Conservation (phyloP, 2,888 invertebrate species). For the Andrena marginata region DNA sequence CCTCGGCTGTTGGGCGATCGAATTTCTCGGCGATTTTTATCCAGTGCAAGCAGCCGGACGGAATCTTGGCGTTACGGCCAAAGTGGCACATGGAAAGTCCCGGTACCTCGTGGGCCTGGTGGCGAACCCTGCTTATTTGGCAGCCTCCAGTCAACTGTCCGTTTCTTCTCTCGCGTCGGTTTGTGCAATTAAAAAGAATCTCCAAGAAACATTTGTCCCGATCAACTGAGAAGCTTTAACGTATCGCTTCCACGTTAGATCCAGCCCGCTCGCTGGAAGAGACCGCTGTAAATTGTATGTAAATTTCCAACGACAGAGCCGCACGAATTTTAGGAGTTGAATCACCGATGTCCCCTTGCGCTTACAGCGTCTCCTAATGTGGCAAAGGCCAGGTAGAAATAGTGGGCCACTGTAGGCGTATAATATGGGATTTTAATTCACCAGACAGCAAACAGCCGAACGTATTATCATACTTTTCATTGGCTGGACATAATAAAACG, state of each 20-base stretch:
- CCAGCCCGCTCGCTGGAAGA: background rate
- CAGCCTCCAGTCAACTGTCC: background rate
- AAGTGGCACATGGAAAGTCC: conserved; percentile 4
- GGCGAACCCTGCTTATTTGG: background rate
- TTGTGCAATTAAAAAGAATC: too few species aligned
- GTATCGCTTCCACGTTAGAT: too few species aligned
- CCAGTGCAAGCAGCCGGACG: background rate
- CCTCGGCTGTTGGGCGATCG: background rate
- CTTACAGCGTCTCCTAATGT: conserved; percentile 27
- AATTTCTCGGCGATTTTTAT: conserved; percentile 1
- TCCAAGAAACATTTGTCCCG: too few species aligned
- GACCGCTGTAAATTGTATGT: background rate
- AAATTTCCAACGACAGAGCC: background rate
- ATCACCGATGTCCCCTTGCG: conserved; percentile 11
- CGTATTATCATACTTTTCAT: background rate
- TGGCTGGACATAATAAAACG: background rate
- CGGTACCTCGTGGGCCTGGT: background rate
- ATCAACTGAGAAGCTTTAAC: too few species aligned
- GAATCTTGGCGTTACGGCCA: background rate
- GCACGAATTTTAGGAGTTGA: conserved; percentile 10
- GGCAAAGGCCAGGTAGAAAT: conserved; percentile 4
- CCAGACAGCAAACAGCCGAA: background rate
- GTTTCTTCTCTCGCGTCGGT: background rate
- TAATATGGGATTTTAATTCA: conserved; percentile 19
- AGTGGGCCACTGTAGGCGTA: conserved; percentile 23